Percentiles rank a stretch among this genome's conserved stretches.
phyloP scores from a whole-genome alignment of 2,797 vertebrate genomes.

The Lithobates sylvaticus region DNA sequence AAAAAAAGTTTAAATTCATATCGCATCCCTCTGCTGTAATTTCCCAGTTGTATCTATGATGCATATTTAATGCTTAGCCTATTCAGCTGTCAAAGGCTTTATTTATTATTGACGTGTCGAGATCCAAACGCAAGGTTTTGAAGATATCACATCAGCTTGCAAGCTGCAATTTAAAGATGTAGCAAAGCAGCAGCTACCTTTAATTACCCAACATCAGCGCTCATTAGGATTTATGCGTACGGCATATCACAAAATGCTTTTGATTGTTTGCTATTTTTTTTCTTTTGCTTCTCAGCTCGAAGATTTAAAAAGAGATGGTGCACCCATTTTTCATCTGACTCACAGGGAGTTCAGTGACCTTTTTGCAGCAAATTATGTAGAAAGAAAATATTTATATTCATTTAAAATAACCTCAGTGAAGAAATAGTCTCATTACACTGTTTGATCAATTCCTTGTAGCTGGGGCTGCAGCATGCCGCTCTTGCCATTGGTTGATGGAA shows the following conservation, averaged over 20 bases:
- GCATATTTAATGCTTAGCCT: conserved; percentile 56
- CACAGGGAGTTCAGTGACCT: conserved; percentile 82
- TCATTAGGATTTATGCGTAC: conserved; percentile 78
- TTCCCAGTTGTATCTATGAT: conserved; percentile 54
- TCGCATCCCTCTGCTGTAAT: conserved; percentile 43
- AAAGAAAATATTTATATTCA: conserved; percentile 89
- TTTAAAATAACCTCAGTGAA: conserved; percentile 85
- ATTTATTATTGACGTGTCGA: conserved; percentile 60
- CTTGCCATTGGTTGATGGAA: conserved; percentile 83
- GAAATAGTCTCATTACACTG: conserved; percentile 85
- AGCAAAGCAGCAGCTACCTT: conserved; percentile 73
- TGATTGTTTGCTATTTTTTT: conserved; percentile 76
- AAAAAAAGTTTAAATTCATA: conserved; percentile 55
- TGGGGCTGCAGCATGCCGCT: conserved; percentile 79
- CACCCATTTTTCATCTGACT: conserved; percentile 83
- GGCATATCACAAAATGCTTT: conserved; percentile 71
- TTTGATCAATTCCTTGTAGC: conserved; percentile 85
- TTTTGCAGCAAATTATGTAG: conserved; percentile 88
- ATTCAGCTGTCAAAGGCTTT: conserved; percentile 39
- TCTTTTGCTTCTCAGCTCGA: conserved; percentile 70
- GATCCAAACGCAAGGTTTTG: conserved; percentile 46
- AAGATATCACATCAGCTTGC: conserved; percentile 71
- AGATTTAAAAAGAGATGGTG: conserved; percentile 78
- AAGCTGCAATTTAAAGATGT: conserved; percentile 70
- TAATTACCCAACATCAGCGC: conserved; percentile 75